Evolutionary conservation across 2,113 vertebrate genomes (phyloP).

Genomic region (Kobus ellipsiprymnus): DNA sequence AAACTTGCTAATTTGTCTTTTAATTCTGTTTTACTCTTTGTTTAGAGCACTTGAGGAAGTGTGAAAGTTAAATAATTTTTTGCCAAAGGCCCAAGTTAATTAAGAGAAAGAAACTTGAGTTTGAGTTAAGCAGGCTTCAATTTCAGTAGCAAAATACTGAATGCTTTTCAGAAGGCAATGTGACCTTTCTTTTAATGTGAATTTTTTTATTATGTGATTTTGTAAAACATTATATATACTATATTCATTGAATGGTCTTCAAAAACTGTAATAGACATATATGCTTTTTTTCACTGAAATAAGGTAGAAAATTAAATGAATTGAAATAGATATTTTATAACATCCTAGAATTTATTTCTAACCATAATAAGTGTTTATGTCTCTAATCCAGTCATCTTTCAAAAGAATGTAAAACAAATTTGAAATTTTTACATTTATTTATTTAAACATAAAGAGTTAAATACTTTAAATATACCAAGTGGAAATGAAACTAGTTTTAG

Average conservation of each 20-base stretch:
- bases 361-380: background rate
- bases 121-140: background rate
- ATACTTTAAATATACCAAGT: background rate
- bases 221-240: background rate
- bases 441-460: background rate
- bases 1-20: conserved; percentile 22
- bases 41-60: background rate
- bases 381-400: background rate
- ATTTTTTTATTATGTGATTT: background rate
- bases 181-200: background rate
- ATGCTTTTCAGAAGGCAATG: background rate
- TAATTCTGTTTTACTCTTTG: conserved; percentile 1
- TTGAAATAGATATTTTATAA: conserved; percentile 25
- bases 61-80: conserved; percentile 23
- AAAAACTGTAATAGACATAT: background rate
- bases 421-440: background rate
- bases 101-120: conserved; percentile 19
- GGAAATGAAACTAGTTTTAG: conserved; percentile 5
- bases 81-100: conserved; percentile 7
- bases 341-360: background rate
- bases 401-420: background rate
- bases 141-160: background rate
- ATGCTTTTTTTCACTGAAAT: background rate
- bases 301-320: conserved; percentile 3
- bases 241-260: conserved; percentile 10